Base-by-base conservation (phyloP, 2,797 vertebrate genomes). In the Pangasius djambal region DNA sequence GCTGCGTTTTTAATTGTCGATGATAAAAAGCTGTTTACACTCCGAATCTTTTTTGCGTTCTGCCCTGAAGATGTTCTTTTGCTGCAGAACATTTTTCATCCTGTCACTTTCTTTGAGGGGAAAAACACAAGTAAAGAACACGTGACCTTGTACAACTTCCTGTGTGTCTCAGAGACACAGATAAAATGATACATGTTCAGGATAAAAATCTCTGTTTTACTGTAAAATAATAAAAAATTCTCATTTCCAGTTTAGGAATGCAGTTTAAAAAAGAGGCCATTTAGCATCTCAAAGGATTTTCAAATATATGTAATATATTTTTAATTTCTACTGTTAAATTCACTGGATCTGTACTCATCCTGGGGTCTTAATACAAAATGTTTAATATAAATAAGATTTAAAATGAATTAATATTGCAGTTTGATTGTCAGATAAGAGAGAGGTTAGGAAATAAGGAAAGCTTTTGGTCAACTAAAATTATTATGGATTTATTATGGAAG, bases 1-100 rank as follows among this genome's bases (percentile, higher is more conserved):
- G 84, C 79, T 82, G 83, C 61, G 86, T 85, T 84, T 81, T 93
- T 94, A 94, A 95, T 94, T 94, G 93, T 90, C 89, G 91, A 93
- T 93, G 92, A 95, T 95, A 93, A 93, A 94, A 94, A 91, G 92
- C 92, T 59, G 52, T 81, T 82, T 82, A 82, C 78, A 82, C 31
- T 59, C 52, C 18, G 2, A 50, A 82, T 82, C 52, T 40, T 59
- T 59, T 82, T 13, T 13, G 31, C 2, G 28, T 22, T 82, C 78
- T 59, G 55, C 31, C 78, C 78, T 59, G 78, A 59, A 59, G 55
- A 82, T 37, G 78, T 82, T 82, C 78, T 82, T 82, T 8, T 82
- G 55, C 78, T 82, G 78, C 31, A 13, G 9, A 82, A 37, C 55
- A 82, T 59, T 82, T 37, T 40, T 82, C 78, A 37, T 82, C 55